A percentile compares a stretch with the other conserved stretches of the same genome.
phyloP scores from a whole-genome alignment of 2,888 invertebrate genomes.

The Sarcophaga subvicina region DNA sequence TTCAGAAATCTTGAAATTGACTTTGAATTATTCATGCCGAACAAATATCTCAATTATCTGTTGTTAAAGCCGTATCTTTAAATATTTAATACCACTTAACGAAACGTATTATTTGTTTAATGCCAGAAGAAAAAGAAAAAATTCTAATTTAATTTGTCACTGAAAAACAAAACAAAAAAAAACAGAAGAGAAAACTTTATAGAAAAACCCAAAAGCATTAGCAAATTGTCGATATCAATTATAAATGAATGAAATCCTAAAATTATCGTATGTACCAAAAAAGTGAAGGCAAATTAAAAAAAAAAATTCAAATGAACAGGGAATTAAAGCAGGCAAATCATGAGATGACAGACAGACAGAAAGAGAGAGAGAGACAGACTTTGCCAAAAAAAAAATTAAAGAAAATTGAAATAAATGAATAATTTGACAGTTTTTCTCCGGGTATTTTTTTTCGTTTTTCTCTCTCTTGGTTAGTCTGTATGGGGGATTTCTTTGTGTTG shows the following conservation, averaged over 20 bases:
- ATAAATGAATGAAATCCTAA: conserved; percentile 42
- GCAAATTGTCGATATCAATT: conserved; percentile 62
- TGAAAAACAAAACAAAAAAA: conserved; percentile 6
- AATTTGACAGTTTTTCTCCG: conserved; percentile 55
- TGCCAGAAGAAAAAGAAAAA: neutral
- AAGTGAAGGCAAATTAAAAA: conserved; percentile 22
- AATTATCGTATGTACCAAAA: conserved; percentile 9
- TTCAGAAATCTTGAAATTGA: neutral
- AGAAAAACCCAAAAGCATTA: conserved; percentile 51
- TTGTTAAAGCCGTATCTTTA: neutral
- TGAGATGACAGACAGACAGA: neutral
- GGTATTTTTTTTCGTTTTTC: neutral
- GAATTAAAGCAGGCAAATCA: conserved; percentile 10
- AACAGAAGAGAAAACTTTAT: conserved; percentile 7
- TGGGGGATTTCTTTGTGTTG: neutral
- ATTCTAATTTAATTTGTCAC: conserved; percentile 21
- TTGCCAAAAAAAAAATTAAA: neutral
- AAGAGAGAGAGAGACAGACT: too few relatives aligned
- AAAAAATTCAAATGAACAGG: conserved; percentile 12
- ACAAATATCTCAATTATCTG: conserved; percentile 21
- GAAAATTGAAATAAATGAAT: conserved; percentile 52
- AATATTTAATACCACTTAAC: conserved; percentile 51
- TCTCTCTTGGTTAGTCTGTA: neutral
- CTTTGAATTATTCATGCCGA: conserved; percentile 16
- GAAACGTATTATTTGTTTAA: conserved; percentile 49